Evolutionary conservation across 2,113 vertebrate genomes (phyloP), one percentile per base, ranked within the genome.

Genomic region (Tachysurus vachellii): DNA sequence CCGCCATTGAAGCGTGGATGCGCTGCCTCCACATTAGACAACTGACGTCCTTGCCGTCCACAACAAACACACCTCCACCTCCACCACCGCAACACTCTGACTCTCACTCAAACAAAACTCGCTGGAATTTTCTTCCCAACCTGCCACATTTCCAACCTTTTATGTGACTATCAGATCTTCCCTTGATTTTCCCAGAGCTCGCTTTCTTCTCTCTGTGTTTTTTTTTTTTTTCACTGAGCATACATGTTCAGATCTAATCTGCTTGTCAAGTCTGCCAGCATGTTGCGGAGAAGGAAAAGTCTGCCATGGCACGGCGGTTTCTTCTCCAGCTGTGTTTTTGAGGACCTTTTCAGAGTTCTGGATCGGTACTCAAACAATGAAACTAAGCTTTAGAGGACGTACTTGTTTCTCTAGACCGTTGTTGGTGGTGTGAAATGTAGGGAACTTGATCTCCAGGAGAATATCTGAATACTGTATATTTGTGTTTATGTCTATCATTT

Each of bases 11-110:
- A 75, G 88, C 88, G 91, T 91, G 90, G 88, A 89, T 84, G 91
- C 88, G 89, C 87, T 90, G 61, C 85, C 91, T 92, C 91, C 88
- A 91, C 88, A 88, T 91, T 90, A 87, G 92, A 90, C 91, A 91
- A 90, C 88, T 92, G 91, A 93, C 89, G 91, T 89, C 90, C 85
- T 85, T 85, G 92, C 88, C 89, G 88, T 88, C 59, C 59, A 53
- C 89, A 83, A 91, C 88, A 87, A 87, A 92, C 92, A 11, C 23
- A 17, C 5, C 47, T 12, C 44, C 71, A 71, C 19, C 71, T 17
- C 57, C 26, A 11, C 19, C 59, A 23, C 71, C 42, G 12, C 47
- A 13, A n/a, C 42, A 4, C 14, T 21, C 28, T 8, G 3, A 26
- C 9, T 9, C 54, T 80, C 75, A 75, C 57, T 23, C 5, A 10